These are phyloP conservation scores for Gnathochromis pfefferi DNA, from an alignment of 2,113 vertebrate species.

Conservation along the genomic window DNA sequence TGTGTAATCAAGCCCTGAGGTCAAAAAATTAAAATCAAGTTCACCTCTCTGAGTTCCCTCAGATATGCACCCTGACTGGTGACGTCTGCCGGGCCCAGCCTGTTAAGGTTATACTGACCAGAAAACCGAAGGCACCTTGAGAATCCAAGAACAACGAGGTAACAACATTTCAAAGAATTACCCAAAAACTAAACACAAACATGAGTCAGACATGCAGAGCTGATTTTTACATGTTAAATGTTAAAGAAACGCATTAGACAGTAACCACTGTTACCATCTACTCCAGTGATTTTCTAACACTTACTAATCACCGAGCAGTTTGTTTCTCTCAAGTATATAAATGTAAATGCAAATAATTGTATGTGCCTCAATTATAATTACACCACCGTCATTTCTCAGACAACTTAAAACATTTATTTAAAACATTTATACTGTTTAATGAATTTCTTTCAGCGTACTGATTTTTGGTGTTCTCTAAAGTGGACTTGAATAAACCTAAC, in stretches of 20 bases:
- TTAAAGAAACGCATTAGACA: not conserved
- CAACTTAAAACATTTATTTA: not conserved
- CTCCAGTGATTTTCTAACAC: not conserved
- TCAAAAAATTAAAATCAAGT: not conserved
- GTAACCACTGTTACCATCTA: not conserved
- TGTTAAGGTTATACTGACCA: not conserved
- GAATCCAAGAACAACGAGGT: accelerated
- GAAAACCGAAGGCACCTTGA: not conserved
- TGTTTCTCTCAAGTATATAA: not conserved
- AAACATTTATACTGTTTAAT: not conserved
- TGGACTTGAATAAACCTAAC: not conserved
- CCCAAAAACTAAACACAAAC: not conserved
- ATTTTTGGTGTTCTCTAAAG: not conserved
- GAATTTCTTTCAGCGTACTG: not conserved
- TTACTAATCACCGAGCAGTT: not conserved
- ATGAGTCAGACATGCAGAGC: not conserved
- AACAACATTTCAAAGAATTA: not conserved
- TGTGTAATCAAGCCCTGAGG: not conserved
- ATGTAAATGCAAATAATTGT: not conserved
- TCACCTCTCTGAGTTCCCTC: not conserved
- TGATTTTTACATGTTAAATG: not conserved
- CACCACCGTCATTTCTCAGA: not conserved
- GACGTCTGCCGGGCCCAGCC: not conserved
- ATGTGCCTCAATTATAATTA: not conserved
- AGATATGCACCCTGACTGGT: not conserved